Percentiles rank a stretch among this genome's conserved stretches.
Conservation (phyloP, 2,113 vertebrate genomes). For the Xiphophorus couchianus region DNA sequence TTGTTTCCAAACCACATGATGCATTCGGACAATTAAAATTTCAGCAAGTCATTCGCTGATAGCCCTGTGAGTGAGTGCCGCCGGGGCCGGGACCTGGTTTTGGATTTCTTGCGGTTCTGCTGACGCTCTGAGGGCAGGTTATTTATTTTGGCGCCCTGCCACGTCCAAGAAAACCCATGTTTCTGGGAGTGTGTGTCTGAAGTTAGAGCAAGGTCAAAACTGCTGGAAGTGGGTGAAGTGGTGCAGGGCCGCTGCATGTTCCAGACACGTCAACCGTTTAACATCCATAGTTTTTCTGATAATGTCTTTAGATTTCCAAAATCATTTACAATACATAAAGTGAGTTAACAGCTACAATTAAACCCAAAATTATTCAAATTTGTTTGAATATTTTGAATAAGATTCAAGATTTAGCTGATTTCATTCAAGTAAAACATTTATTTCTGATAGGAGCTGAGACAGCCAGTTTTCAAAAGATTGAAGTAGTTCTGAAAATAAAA, state of each 20-base stretch:
- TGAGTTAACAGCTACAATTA: too few relatives aligned
- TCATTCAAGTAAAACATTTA: too few relatives aligned
- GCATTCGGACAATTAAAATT: conserved; percentile 87
- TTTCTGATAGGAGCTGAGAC: too few relatives aligned
- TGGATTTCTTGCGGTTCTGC: conserved; percentile 82
- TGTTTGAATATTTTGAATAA: too few relatives aligned
- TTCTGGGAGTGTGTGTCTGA: conserved; percentile 73
- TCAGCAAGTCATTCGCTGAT: conserved; percentile 84
- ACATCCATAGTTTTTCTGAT: not conserved
- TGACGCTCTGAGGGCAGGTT: conserved; percentile 76
- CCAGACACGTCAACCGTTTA: not conserved
- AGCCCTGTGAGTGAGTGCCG: conserved; percentile 72
- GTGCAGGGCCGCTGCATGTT: not conserved
- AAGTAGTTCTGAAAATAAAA: too few relatives aligned
- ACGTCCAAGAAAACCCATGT: conserved; percentile 66
- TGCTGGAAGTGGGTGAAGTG: conserved; percentile 44
- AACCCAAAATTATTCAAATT: too few relatives aligned
- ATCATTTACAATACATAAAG: not conserved
- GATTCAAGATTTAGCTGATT: too few relatives aligned
- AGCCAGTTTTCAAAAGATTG: too few relatives aligned
- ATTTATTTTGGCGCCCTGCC: conserved; percentile 74
- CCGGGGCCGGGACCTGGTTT: conserved; percentile 73
- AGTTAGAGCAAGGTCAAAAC: conserved; percentile 72
- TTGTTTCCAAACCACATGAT: conserved; percentile 82
- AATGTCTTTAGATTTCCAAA: not conserved